phyloP scores from a whole-genome alignment of 2,888 invertebrate genomes.

The Ormyrus thymus region DNA sequence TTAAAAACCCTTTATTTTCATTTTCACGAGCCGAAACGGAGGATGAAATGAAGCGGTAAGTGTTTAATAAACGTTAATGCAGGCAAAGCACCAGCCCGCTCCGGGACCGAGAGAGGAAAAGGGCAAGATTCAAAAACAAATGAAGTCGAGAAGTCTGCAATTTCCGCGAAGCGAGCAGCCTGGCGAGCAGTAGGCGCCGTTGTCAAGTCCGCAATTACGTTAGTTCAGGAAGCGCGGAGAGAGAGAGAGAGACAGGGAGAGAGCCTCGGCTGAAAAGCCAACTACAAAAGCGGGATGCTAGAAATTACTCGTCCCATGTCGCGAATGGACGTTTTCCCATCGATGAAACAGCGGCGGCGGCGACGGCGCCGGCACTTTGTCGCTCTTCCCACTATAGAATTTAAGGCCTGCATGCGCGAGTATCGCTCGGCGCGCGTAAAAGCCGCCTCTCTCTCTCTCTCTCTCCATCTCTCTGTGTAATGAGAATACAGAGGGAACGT shows the following conservation, averaged over 20 bases:
- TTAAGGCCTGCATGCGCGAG: background rate
- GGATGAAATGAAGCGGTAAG: too few species aligned
- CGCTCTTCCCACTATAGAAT: slow-evolving; percentile 18
- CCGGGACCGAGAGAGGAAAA: too few species aligned
- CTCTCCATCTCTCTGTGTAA: slow-evolving; percentile 58
- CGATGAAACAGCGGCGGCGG: slow-evolving; percentile 19
- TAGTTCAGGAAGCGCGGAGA: background rate
- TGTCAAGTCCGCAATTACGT: slow-evolving; percentile 29
- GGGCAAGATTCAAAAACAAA: too few species aligned
- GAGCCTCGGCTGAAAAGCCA: too few species aligned
- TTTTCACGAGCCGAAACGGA: too few species aligned
- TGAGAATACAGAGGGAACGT: slow-evolving; percentile 65
- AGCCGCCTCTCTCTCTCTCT: background rate
- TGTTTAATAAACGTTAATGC: too few species aligned
- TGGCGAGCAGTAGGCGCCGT: background rate
- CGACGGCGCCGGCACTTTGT: slow-evolving; percentile 19
- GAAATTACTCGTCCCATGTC: slow-evolving; percentile 13
- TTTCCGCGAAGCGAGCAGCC: background rate
- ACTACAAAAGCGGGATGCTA: background rate
- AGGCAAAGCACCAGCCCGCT: too few species aligned
- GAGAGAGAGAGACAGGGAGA: too few species aligned
- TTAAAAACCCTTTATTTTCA: too few species aligned
- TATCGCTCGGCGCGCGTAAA: background rate
- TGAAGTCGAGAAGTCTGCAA: slow-evolving; percentile 7
- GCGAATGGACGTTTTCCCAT: slow-evolving; percentile 37